Evolutionary conservation across 2,113 vertebrate genomes (phyloP), one percentile per base, ranked within the genome.

Genomic region (Centrocercus urophasianus): DNA sequence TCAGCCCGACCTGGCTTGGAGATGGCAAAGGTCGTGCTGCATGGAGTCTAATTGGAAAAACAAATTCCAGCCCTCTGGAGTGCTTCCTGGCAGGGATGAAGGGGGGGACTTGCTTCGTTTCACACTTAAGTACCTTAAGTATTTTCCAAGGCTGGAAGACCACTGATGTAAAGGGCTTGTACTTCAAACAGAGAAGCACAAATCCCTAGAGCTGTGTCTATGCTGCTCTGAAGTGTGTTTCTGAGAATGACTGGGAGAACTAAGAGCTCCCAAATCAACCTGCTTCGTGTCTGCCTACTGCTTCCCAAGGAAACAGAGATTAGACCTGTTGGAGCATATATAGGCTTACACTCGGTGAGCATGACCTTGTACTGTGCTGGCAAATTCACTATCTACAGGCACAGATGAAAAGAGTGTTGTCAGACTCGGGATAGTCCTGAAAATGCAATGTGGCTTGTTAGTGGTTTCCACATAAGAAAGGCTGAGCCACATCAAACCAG

Each of bases 41-140:
- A 5, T 80, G 76, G 91, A 94, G 88, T 69, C 90, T 96, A 69
- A 97, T 95, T n/a, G 59, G 91, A 95, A 96, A 97, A 97, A 93
- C 95, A 96, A 95, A 90, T 96, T 86, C 65, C 76, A 60, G 61
- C 69, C 73, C 79, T 95, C 91, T 88, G 92, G 63, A 72, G 79
- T 0, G 1, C 70, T 95, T 95, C 95, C 93, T 94, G 94, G 86
- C 88, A 83, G 65, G 66, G 48, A 81, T 0, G 4, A 54, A 95
- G 83, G 43, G 88, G 88, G 84, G 94, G 63, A 78, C 80, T 92
- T 1, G 13, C 95, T 95, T 86, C 76, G 63, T 91, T 96, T 94
- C 96, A 95, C 94, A 92, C 92, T 91, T 90, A 95, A 94, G 95
- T 65, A 90, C 54, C 48, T 88, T 78, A 95, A 95, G 83, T 95